Conservation (phyloP, 2,888 invertebrate species). For the Clistopyga incitator region DNA sequence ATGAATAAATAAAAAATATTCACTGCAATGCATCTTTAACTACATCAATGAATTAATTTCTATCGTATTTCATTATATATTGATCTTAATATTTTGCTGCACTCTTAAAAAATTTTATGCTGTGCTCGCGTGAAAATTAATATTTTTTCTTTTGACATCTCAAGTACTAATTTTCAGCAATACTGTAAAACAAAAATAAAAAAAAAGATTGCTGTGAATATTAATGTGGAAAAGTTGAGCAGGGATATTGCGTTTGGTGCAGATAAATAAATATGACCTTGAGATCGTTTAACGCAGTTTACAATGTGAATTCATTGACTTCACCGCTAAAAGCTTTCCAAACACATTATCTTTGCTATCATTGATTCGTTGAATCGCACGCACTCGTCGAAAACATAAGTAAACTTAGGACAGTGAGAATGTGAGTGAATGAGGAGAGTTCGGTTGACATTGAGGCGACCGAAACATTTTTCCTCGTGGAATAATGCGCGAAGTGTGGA, state of each 20-base stretch:
- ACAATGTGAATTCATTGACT: neutral
- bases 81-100: neutral
- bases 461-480: neutral
- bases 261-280: neutral
- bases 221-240: neutral
- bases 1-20: too few species aligned
- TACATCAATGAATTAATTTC: too few species aligned
- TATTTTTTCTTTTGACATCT: neutral
- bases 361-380: neutral
- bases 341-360: neutral
- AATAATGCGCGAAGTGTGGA: neutral
- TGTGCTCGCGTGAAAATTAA: neutral
- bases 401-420: neutral
- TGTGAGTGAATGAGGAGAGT: neutral
- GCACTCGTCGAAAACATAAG: neutral
- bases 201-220: neutral
- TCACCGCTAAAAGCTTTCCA: neutral
- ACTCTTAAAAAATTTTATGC: too few species aligned
- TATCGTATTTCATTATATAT: neutral
- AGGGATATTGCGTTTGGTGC: neutral
- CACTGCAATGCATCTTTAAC: too few species aligned
- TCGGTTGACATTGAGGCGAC: neutral
- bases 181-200: neutral
- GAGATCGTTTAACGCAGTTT: neutral
- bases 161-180: neutral